A percentile compares a stretch with the other conserved stretches of the same genome.
Conservation (phyloP, 2,888 invertebrate genomes). For the Platycheirus rosarum region DNA sequence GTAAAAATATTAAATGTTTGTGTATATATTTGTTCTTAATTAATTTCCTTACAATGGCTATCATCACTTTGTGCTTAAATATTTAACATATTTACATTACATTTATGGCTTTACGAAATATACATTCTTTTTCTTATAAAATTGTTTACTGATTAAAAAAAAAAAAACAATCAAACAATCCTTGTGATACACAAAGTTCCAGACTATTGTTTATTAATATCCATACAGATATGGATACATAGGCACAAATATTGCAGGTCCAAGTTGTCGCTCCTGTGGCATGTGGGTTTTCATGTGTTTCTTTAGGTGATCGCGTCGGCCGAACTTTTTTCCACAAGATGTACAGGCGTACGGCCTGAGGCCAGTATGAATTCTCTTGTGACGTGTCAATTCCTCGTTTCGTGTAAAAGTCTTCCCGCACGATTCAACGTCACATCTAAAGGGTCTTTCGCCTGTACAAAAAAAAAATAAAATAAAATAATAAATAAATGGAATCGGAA, state of each 20-base stretch:
- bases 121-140: background rate
- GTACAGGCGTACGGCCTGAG: constrained; percentile 92
- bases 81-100: constrained; percentile 52
- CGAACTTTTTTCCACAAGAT: constrained; percentile 95
- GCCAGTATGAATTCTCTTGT: constrained; percentile 94
- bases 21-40: constrained; percentile 51
- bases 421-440: constrained; percentile 91
- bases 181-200: constrained; percentile 32
- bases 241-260: constrained; percentile 86
- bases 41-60: constrained; percentile 49
- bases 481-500: background rate
- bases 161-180: constrained; percentile 9
- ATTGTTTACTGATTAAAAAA: constrained; percentile 7
- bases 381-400: constrained; percentile 95
- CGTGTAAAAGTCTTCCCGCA: constrained; percentile 96
- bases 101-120: constrained; percentile 28
- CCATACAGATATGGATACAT: constrained; percentile 86
- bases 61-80: constrained; percentile 61
- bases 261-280: constrained; percentile 85
- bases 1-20: constrained; percentile 56
- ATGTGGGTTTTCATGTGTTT: constrained; percentile 95
- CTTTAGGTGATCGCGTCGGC: constrained; percentile 96
- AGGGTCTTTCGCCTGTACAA: constrained; percentile 93
- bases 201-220: constrained; percentile 81
- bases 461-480: constrained; percentile 2